Base-by-base conservation (phyloP, 2,113 vertebrate genomes). In the Cavia aperea region DNA sequence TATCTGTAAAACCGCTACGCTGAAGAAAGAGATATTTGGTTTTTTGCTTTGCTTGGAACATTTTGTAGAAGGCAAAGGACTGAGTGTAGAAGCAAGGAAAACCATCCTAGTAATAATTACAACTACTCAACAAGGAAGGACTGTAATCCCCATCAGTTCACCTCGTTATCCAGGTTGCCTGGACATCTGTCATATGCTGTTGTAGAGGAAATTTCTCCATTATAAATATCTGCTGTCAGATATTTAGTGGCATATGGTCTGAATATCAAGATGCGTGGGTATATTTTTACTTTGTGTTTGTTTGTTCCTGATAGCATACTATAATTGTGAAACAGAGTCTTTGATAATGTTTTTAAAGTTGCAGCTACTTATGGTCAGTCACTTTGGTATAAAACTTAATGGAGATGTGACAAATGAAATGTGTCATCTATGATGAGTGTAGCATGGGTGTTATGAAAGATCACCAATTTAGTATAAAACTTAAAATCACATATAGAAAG, bases 321-420 rank as follows among this genome's bases (percentile, higher is more conserved):
- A 7, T 39, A 68, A 82, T 87, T 91, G 7, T 75, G 91, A 68
- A 86, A 93, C 8, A 72, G 56, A 7, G 3, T 46, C 54, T 92
- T 89, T 60, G 4, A 54, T 63, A 75, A 75, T 63, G 39, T 92
- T 77, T 88, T 96, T 13, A 8, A 94, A 70, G 6, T 77, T 83
- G n/a, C 2, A 88, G 84, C 51, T 90, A 29, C 51, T 90, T 29
- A 63, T 70, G 85, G 39, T 33, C 24, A 63, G 39, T 33, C 24
- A 63, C 58, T 90, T 84, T 36, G 43, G 4, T 78, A 87, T 83
- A 65, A 81, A 91, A 77, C 58, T 78, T 49, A 29, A 70, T 14
- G 66, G 88, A 81, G 49, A 78, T 73, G 46, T 72, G 58, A 73
- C 60, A 92, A 93, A 82, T 89, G 65, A 81, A 92, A 85, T 62